A percentile compares a stretch with the other conserved stretches of the same genome.
phyloP scores from a whole-genome alignment of 1,140 invertebrate species.

The Bathynomus jamesi region DNA sequence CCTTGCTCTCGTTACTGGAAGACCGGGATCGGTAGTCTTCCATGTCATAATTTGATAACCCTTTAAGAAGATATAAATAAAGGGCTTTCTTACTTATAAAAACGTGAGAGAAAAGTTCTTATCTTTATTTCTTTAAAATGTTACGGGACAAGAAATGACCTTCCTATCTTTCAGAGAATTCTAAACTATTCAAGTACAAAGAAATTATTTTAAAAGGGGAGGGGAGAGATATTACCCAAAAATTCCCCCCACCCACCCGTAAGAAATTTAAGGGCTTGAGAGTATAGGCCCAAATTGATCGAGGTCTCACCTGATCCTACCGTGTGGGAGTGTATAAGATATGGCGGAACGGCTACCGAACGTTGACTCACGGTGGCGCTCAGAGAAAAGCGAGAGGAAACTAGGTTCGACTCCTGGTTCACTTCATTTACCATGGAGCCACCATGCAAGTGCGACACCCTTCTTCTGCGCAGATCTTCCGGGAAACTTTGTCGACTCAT shows the following conservation, averaged over 20 bases:
- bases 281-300: neutral
- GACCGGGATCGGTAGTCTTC: neutral
- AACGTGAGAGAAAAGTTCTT: too few relatives aligned
- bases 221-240: neutral
- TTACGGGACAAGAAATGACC: neutral
- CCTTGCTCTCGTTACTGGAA: neutral
- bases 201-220: neutral
- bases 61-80: too few relatives aligned
- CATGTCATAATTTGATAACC: neutral
- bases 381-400: neutral
- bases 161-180: neutral
- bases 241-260: too few relatives aligned
- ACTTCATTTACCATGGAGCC: neutral
- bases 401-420: neutral
- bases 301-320: neutral
- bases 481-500: neutral
- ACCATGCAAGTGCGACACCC: neutral
- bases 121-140: neutral
- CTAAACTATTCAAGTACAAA: neutral
- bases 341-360: too few relatives aligned
- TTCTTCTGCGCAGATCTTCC: neutral
- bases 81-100: too few relatives aligned
- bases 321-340: neutral
- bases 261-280: too few relatives aligned
- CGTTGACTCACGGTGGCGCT: neutral